phyloP scores from a whole-genome alignment of 2,888 invertebrate genomes.

The Acleris cristana region DNA sequence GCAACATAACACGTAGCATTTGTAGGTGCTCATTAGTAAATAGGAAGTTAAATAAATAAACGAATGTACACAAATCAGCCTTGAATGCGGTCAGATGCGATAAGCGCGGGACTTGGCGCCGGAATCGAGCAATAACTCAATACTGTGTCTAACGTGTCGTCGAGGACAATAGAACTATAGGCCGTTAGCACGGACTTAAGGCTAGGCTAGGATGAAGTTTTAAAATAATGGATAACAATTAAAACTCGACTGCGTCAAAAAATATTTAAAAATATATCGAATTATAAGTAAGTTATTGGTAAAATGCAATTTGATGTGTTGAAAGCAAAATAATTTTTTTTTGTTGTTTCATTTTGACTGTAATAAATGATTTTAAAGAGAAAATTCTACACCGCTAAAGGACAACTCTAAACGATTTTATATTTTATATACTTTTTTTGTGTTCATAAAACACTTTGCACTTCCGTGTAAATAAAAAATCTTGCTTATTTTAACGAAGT shows the following conservation, averaged over 20 bases:
- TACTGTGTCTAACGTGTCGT: constrained; percentile 48
- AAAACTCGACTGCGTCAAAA: no score
- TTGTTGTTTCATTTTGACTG: no score
- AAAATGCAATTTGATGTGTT: no score
- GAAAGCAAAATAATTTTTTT: no score
- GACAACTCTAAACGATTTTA: no score
- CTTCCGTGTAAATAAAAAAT: background rate
- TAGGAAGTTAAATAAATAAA: constrained; percentile 38
- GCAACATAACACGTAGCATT: background rate
- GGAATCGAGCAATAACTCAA: constrained; percentile 55
- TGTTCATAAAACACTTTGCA: no score
- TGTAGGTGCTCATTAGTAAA: constrained; percentile 25
- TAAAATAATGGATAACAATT: background rate
- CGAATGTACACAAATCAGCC: constrained; percentile 36
- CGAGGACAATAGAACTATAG: constrained; percentile 49
- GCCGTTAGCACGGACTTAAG: constrained; percentile 33
- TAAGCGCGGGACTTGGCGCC: constrained; percentile 45
- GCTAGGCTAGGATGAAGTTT: constrained; percentile 1
- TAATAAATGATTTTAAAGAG: no score
- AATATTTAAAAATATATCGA: no score
- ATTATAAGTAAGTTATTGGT: no score
- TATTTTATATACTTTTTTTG: no score
- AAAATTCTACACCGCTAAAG: no score
- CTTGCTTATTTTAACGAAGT: background rate
- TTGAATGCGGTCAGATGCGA: constrained; percentile 52